Evolutionary conservation across 2,797 vertebrate genomes (phyloP).

Genomic region (Lophotriccus pileatus): DNA sequence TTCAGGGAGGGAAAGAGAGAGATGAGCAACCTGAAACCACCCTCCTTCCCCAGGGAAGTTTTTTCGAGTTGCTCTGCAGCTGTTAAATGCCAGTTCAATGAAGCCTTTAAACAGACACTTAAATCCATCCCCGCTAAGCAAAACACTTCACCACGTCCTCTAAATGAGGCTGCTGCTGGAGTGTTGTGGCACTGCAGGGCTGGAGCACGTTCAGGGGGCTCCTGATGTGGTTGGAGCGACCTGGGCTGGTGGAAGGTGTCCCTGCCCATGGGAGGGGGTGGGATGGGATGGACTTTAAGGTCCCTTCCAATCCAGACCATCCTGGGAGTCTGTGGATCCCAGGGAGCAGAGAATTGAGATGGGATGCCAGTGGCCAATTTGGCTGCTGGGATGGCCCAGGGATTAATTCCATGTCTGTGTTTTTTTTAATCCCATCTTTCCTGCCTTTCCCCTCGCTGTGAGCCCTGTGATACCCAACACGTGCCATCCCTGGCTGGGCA

Average conservation of each 20-base stretch:
- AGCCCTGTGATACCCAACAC: background rate
- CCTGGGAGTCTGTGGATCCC: background rate
- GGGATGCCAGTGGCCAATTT: background rate
- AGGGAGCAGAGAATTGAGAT: background rate
- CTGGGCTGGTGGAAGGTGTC: background rate
- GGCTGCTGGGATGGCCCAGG: background rate
- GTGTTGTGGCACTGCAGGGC: background rate
- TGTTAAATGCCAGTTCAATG: slow-evolving; percentile 1
- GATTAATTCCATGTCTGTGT: background rate
- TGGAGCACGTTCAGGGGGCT: background rate
- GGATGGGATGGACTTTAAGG: background rate
- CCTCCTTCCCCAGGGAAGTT: background rate
- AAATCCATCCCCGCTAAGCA: background rate
- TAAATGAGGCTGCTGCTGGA: background rate
- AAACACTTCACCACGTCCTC: background rate
- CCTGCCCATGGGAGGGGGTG: background rate
- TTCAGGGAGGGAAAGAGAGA: background rate
- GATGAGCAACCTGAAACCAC: background rate
- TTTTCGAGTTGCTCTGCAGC: background rate
- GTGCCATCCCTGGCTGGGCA: background rate
- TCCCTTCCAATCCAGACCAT: background rate
- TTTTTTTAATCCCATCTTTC: background rate
- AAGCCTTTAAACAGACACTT: slow-evolving; percentile 12
- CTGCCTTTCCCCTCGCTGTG: background rate
- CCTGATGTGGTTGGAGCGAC: rapidly evolving